These are phyloP conservation scores for Cephus sareptanus DNA, from an alignment of 2,888 invertebrate genomes.

Conservation along the genomic window DNA sequence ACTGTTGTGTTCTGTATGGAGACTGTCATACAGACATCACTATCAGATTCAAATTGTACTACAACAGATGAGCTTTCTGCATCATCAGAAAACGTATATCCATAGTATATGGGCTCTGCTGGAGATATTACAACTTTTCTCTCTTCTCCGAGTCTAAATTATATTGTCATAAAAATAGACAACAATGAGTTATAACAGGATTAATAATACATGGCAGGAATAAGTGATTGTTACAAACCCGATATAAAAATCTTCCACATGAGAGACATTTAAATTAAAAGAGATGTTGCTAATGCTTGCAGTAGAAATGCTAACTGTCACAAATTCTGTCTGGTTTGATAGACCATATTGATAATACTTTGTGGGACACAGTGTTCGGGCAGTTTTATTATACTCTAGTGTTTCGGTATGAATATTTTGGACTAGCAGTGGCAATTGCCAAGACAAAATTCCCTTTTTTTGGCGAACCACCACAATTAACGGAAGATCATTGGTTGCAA, in stretches of 20 bases:
- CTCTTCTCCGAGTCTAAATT: slow-evolving; percentile 43
- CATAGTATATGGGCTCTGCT: slow-evolving; percentile 73
- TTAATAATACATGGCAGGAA: slow-evolving; percentile 11
- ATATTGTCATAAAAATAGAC: not conserved
- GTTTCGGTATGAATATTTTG: slow-evolving; percentile 52
- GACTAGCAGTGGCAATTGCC: slow-evolving; percentile 80
- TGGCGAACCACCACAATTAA: slow-evolving; percentile 81
- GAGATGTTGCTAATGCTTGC: slow-evolving; percentile 70
- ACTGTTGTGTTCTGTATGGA: slow-evolving; percentile 83
- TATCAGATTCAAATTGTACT: slow-evolving; percentile 74
- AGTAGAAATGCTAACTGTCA: slow-evolving; percentile 76
- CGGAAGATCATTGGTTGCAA: slow-evolving; percentile 72
- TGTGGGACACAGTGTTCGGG: slow-evolving; percentile 73
- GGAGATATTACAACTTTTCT: slow-evolving; percentile 64
- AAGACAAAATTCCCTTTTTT: slow-evolving; percentile 80
- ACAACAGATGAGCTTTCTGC: slow-evolving; percentile 68
- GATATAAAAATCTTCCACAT: slow-evolving; percentile 71
- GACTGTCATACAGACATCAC: slow-evolving; percentile 79
- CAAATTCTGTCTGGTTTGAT: slow-evolving; percentile 68
- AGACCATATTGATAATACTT: slow-evolving; percentile 64
- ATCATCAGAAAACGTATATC: slow-evolving; percentile 70
- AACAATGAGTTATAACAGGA: not conserved
- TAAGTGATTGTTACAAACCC: slow-evolving; percentile 48
- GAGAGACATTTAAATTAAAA: slow-evolving; percentile 72
- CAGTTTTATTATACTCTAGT: slow-evolving; percentile 49